Evolutionary conservation across 1,140 invertebrate species (phyloP).

Genomic region (Bombyx mandarina): DNA sequence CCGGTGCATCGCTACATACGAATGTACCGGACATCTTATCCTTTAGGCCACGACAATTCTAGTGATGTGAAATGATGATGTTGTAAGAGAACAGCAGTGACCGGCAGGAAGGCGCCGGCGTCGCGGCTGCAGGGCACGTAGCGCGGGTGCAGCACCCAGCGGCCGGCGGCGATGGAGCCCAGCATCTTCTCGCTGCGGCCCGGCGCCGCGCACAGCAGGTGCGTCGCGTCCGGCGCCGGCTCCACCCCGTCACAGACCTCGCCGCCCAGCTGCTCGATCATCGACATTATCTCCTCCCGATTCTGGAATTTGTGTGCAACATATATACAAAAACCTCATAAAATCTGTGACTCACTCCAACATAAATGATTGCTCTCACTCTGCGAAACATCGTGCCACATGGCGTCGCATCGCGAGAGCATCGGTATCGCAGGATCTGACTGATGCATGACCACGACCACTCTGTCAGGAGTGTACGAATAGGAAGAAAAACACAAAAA

Average conservation of each 20-base stretch:
- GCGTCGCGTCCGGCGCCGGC: slow-evolving; percentile 80
- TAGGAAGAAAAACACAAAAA: no score
- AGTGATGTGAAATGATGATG: neutral
- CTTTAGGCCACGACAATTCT: no score
- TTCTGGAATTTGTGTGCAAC: slow-evolving; percentile 28
- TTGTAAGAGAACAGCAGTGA: slow-evolving; percentile 65
- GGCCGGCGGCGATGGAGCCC: slow-evolving; percentile 85
- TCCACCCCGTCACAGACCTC: slow-evolving; percentile 72
- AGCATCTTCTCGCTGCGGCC: slow-evolving; percentile 89
- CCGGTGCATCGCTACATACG: no score
- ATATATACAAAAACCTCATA: no score
- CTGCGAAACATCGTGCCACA: no score
- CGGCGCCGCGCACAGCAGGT: slow-evolving; percentile 82
- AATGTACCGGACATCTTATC: no score
- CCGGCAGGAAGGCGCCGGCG: slow-evolving; percentile 76
- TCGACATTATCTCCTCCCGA: slow-evolving; percentile 48
- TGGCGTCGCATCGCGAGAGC: no score
- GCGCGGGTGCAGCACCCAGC: slow-evolving; percentile 86
- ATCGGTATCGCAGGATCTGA: no score
- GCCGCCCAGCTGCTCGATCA: slow-evolving; percentile 78
- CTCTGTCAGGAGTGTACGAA: no score
- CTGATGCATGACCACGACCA: no score
- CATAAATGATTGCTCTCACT: no score
- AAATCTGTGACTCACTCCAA: no score
- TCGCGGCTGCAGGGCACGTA: slow-evolving; percentile 80